Percentiles rank a stretch among this genome's conserved stretches.
These are phyloP conservation scores for Tadarida brasiliensis DNA, from an alignment of 2,797 vertebrate species.

Conservation along the genomic window DNA sequence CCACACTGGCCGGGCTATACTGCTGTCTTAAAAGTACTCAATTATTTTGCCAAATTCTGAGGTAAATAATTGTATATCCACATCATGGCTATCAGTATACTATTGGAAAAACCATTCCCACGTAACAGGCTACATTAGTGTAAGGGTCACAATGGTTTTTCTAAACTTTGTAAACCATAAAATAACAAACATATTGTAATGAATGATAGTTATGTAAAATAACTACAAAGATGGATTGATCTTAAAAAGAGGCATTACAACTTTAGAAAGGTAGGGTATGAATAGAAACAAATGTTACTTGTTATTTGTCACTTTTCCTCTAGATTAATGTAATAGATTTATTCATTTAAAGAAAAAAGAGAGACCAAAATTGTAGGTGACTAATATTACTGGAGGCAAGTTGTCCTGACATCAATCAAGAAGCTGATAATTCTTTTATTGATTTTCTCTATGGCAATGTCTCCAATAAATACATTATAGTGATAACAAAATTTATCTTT, in stretches of 20 bases:
- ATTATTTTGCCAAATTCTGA: constrained; percentile 3
- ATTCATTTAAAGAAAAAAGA: not conserved
- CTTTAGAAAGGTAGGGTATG: not conserved
- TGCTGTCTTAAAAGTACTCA: not conserved
- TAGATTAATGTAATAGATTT: not conserved
- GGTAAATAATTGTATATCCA: constrained; percentile 24
- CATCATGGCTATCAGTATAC: not conserved
- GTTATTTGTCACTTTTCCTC: not conserved
- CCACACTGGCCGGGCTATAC: too few species aligned
- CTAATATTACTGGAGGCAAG: not conserved
- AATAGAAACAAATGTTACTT: not conserved
- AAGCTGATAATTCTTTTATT: not conserved
- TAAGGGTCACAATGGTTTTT: not conserved
- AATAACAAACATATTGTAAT: not conserved
- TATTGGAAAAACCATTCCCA: not conserved
- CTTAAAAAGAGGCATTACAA: not conserved
- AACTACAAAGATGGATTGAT: not conserved
- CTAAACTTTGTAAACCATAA: constrained; percentile 7
- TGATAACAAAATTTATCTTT: not conserved
- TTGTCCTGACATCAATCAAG: not conserved
- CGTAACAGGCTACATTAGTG: not conserved
- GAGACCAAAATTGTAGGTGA: not conserved
- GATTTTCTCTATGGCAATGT: not conserved
- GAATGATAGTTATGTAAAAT: not conserved
- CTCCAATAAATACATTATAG: not conserved